Evolutionary conservation across 2,113 vertebrate genomes (phyloP), one percentile per base, ranked within the genome.

Genomic region (Cebus imitator): DNA sequence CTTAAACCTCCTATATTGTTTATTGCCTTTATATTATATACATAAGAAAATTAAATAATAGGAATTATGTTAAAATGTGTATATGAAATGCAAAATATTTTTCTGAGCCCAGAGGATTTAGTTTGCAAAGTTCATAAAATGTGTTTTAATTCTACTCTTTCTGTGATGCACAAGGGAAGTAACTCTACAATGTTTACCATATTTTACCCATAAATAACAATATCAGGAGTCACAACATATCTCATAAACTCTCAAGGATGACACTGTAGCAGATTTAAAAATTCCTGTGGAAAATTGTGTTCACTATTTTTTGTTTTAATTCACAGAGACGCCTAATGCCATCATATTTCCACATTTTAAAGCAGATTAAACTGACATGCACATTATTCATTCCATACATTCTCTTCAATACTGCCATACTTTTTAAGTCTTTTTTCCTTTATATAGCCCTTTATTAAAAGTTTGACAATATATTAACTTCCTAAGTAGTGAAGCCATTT

Each of bases 401-500:
- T 97, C 40, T 95, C 68, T 96, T 87, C n/a, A n/a, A 76, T 64
- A 97, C 12, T 96, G 94, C 70, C 94, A 96, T 18, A 93, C 20
- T 87, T 82, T 95, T 88, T 58, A 64, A 50, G 73, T 91, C 96
- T 96, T 93, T 91, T 94, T 98, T 95, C 18, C 48, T 87, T 97
- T 76, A 55, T 96, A 81, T 78, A 94, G 88, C 45, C 55, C 82
- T 85, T 96, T 93, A 97, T 85, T 97, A 91, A 94, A 98, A 98
- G 94, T 98, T 98, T 98, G 94, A 84, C 92, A 92, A 84, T 64
- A 3, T 0, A 97, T 98, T 94, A 97, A 96, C 87, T 97, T 95
- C 75, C 21, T 95, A 66, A 93, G 95, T 75, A 96, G 97, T 91
- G 91, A 76, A 91, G 94, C 85, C 96, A 94, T 98, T 97, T 96